phyloP scores from a whole-genome alignment of 2,888 invertebrate genomes.

The Athripsodes cinereus region DNA sequence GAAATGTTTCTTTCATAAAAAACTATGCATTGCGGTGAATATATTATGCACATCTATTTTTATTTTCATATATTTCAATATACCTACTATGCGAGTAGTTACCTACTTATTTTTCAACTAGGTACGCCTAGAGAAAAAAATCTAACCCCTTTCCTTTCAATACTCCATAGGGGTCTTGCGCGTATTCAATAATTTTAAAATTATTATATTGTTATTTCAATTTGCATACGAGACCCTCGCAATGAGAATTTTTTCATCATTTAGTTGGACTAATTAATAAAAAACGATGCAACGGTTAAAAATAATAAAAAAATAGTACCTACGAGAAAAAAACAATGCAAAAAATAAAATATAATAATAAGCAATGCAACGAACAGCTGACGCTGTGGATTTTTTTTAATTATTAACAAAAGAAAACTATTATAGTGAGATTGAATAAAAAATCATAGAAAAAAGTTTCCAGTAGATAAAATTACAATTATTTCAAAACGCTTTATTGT shows the following conservation, averaged over 20 bases:
- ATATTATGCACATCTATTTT: too few species aligned
- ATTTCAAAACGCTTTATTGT: not conserved
- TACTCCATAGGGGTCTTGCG: slow-evolving; percentile 8
- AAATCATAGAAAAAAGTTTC: slow-evolving; percentile 11
- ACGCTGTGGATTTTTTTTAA: slow-evolving; percentile 8
- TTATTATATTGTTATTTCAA: slow-evolving; percentile 12
- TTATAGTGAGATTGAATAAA: slow-evolving; percentile 9
- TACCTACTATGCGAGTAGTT: too few species aligned
- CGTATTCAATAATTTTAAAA: slow-evolving; percentile 13
- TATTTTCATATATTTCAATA: too few species aligned
- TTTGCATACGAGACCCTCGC: slow-evolving; percentile 24
- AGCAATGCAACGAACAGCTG: too few species aligned
- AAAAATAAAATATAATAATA: too few species aligned
- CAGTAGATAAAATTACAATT: slow-evolving; percentile 19
- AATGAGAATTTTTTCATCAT: slow-evolving; percentile 22
- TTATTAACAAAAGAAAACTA: not conserved
- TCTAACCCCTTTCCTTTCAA: not conserved
- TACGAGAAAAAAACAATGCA: slow-evolving; percentile 13
- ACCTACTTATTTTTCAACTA: too few species aligned
- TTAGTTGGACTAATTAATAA: slow-evolving; percentile 25
- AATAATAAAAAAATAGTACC: slow-evolving; percentile 21
- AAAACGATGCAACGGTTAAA: slow-evolving; percentile 24
- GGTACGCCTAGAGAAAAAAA: too few species aligned
- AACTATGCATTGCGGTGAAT: too few species aligned
- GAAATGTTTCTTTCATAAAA: too few species aligned